These are phyloP conservation scores for Cepphus grylle DNA, from an alignment of 2,113 vertebrate genomes.

Conservation along the genomic window DNA sequence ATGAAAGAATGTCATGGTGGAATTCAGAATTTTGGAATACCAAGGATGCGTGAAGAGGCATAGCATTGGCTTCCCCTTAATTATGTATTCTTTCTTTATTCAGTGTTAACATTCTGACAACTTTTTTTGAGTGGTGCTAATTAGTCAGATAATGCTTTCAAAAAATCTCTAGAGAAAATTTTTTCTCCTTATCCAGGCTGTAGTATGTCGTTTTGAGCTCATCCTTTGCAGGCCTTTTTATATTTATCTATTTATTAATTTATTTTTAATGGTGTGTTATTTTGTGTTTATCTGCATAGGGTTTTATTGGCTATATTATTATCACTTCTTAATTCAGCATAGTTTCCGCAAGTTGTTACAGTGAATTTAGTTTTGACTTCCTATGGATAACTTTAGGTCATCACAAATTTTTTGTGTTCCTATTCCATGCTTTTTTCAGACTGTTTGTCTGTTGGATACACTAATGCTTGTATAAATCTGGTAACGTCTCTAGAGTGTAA, in stretches of 20 bases:
- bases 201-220: not conserved
- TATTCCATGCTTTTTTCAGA: not conserved
- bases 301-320: not conserved
- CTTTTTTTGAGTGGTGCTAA: not conserved
- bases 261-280: not conserved
- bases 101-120: not conserved
- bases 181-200: not conserved
- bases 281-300: not conserved
- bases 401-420: not conserved
- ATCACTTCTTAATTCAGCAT: not conserved
- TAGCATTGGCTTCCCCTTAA: not conserved
- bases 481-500: not conserved
- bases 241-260: too few species aligned
- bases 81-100: not conserved
- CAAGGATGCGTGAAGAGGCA: not conserved
- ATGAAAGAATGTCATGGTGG: not conserved
- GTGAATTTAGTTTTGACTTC: not conserved
- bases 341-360: not conserved
- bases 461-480: not conserved
- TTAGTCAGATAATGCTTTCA: not conserved
- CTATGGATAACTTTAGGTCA: not conserved
- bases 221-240: too few species aligned
- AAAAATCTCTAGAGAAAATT: not conserved
- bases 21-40: not conserved
- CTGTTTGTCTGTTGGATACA: not conserved